Percentiles rank a stretch among this genome's conserved stretches.
phyloP scores from a whole-genome alignment of 2,797 vertebrate species.

The Takifugu rubripes region DNA sequence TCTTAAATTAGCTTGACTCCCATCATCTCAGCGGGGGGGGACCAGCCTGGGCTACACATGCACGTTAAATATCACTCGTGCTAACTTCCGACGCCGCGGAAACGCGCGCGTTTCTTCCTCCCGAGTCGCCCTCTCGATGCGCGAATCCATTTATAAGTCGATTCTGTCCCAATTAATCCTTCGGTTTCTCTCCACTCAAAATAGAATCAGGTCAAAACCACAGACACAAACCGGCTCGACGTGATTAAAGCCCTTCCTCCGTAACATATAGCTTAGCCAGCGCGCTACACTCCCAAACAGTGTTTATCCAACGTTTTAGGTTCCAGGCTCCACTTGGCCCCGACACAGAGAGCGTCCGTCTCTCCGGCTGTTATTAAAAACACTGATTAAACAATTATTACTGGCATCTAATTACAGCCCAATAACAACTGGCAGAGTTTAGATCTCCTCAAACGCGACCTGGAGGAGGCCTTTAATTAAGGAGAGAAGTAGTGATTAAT shows the following conservation, averaged over 20 bases:
- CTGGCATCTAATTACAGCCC: slow-evolving; percentile 11
- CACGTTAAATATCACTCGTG: too few species aligned
- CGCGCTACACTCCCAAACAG: slow-evolving; percentile 13
- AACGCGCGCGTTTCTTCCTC: too few species aligned
- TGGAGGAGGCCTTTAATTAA: not conserved
- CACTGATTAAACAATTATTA: slow-evolving; percentile 11
- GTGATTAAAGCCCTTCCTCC: slow-evolving; percentile 40
- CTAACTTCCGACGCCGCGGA: too few species aligned
- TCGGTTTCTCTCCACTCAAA: slow-evolving; percentile 56
- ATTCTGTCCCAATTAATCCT: slow-evolving; percentile 70
- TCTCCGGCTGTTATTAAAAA: slow-evolving; percentile 5
- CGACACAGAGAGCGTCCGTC: slow-evolving; percentile 3
- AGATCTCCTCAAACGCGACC: not conserved
- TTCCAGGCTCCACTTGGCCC: slow-evolving; percentile 14
- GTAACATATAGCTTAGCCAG: slow-evolving; percentile 57
- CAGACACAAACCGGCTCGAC: slow-evolving; percentile 23
- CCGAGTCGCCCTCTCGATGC: slow-evolving; percentile 22
- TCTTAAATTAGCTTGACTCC: too few species aligned
- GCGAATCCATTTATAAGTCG: slow-evolving; percentile 59
- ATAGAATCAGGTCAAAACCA: slow-evolving; percentile 69
- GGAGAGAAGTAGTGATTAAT: not conserved
- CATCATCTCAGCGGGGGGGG: too few species aligned
- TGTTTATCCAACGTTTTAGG: slow-evolving; percentile 50
- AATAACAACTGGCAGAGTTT: not conserved
- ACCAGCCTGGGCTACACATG: too few species aligned